Percentiles rank a stretch among this genome's conserved stretches.
Evolutionary conservation across 53 echinoderm and acorn worm species (phyloP).

Genomic region (Stichopus horrens): DNA sequence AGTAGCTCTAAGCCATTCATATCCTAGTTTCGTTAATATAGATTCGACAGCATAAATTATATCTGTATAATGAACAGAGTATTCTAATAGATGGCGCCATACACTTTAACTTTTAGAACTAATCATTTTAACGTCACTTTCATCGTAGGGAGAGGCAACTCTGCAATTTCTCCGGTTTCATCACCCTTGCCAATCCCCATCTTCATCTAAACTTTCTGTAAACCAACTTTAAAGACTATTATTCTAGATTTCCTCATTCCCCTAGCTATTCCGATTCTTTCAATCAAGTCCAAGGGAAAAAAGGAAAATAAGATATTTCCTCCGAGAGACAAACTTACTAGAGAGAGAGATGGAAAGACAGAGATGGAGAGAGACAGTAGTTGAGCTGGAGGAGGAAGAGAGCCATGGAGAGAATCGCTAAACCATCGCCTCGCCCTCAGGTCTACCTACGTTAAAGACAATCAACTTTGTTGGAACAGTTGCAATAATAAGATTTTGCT

Average conservation of each 20-base stretch:
- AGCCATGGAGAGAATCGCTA: too few species aligned
- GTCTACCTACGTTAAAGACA: constrained; percentile 34
- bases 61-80: too few species aligned
- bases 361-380: not conserved
- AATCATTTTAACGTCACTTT: too few species aligned
- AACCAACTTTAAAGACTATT: constrained; percentile 38
- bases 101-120: too few species aligned
- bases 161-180: constrained; percentile 18
- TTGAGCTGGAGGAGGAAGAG: too few species aligned
- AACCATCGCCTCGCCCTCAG: constrained; percentile 23
- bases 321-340: not conserved
- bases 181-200: constrained; percentile 1
- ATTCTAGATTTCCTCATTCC: constrained; percentile 40
- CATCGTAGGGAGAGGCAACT: too few species aligned
- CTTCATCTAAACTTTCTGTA: constrained; percentile 19
- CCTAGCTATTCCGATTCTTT: constrained; percentile 33
- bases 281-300: constrained; percentile 4
- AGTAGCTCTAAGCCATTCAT: too few species aligned
- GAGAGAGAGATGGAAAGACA: not conserved
- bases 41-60: too few species aligned
- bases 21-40: too few species aligned
- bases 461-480: constrained; percentile 39
- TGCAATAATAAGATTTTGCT: constrained; percentile 44
- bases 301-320: constrained; percentile 19
- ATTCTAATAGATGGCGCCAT: too few species aligned